Evolutionary conservation across 1,140 invertebrate genomes (phyloP).

Genomic region (Heliconius himera): DNA sequence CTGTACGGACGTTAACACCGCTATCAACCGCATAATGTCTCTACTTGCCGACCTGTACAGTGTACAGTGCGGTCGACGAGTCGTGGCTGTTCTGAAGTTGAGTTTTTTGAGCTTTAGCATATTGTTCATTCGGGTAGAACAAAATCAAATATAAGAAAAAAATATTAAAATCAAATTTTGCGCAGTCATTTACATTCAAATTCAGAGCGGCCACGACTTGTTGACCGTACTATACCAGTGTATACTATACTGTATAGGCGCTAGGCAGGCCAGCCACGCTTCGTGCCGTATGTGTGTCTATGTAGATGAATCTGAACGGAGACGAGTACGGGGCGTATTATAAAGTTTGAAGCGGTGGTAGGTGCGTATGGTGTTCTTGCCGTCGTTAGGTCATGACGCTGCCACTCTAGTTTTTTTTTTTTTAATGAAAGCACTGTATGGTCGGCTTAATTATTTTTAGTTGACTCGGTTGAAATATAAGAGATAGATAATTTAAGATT

Average conservation of each 20-base stretch:
- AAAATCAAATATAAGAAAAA: too few relatives aligned
- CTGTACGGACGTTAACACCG: conserved; percentile 74
- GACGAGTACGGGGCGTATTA: conserved; percentile 28
- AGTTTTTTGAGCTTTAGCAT: too few relatives aligned
- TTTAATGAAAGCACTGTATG: conserved; percentile 14
- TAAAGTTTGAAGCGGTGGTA: conserved; percentile 23
- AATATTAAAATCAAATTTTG: too few relatives aligned
- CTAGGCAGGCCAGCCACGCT: conserved; percentile 31
- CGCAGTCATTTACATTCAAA: too few relatives aligned
- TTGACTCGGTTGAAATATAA: not conserved
- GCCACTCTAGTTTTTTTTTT: conserved; percentile 30
- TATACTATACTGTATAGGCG: not conserved
- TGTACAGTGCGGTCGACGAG: too few relatives aligned
- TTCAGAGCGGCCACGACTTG: not conserved
- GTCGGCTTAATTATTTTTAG: conserved; percentile 15
- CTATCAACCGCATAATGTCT: conserved; percentile 68
- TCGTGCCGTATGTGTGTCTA: conserved; percentile 27
- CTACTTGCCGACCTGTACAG: conserved; percentile 18
- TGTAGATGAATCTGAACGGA: conserved; percentile 32
- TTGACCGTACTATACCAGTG: not conserved
- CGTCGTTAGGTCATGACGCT: conserved; percentile 30
- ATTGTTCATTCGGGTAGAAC: too few relatives aligned
- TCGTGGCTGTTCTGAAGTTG: too few relatives aligned
- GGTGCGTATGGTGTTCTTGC: conserved; percentile 24
- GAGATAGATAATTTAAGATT: not conserved